Evolutionary conservation across 2,797 vertebrate species (phyloP).

Genomic region (Alauda arvensis): DNA sequence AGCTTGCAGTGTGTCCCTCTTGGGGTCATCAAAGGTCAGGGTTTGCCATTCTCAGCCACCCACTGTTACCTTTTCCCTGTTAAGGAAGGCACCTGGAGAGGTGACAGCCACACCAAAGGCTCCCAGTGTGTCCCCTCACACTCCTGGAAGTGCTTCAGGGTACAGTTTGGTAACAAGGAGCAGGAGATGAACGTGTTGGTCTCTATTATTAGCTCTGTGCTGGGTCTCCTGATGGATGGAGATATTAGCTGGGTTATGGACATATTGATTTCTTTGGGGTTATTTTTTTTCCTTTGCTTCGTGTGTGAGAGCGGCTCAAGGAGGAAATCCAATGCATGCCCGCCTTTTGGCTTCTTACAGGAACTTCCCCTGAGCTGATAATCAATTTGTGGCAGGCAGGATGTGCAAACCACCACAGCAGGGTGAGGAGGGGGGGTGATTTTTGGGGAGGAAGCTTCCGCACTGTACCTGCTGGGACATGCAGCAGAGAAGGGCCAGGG

Average conservation of each 20-base stretch:
- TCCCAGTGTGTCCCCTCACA: accelerated
- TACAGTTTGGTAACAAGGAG: neutral
- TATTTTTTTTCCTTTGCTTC: neutral
- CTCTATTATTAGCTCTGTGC: neutral
- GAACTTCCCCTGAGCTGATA: neutral
- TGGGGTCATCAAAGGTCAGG: neutral
- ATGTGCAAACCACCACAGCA: neutral
- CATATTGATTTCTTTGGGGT: neutral
- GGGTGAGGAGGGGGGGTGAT: neutral
- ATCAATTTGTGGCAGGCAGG: neutral
- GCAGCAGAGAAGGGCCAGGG: neutral
- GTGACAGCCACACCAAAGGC: accelerated
- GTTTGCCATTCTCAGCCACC: neutral
- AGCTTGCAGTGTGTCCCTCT: accelerated
- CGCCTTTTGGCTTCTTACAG: neutral
- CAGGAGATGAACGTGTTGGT: neutral
- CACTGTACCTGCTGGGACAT: accelerated
- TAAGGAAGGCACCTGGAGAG: neutral
- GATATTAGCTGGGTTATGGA: neutral
- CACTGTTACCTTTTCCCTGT: neutral
- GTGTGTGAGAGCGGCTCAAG: accelerated
- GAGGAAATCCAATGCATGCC: neutral
- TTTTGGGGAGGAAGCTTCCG: accelerated
- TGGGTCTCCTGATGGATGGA: neutral
- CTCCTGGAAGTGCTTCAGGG: neutral